Conservation (phyloP, 2,113 vertebrate genomes). For the Mesitornis unicolor region DNA sequence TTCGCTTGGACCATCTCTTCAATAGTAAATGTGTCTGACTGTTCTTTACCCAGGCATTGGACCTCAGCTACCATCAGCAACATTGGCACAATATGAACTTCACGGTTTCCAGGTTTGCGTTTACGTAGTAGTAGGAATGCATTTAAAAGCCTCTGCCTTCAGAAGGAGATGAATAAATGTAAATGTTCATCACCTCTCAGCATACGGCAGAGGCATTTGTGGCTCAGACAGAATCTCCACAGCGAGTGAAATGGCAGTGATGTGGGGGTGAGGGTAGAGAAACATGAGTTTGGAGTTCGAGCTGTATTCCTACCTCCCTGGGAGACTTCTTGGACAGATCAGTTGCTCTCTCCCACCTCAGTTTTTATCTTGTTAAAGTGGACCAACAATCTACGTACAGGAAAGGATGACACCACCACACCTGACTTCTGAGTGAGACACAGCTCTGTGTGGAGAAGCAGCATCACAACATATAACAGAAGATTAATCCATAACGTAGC, state of each 20-base stretch:
- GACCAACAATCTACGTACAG: neutral
- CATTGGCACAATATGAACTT: neutral
- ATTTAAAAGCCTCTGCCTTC: neutral
- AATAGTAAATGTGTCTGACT: neutral
- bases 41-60: neutral
- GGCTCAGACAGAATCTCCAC: neutral
- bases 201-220: neutral
- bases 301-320: neutral
- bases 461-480: neutral
- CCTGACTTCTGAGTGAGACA: neutral
- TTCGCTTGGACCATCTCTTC: neutral
- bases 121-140: neutral
- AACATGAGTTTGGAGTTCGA: neutral
- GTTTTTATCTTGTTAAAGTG: neutral
- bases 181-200: neutral
- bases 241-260: neutral
- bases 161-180: neutral
- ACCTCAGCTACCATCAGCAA: neutral
- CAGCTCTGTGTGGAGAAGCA: fast-evolving
- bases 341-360: neutral
- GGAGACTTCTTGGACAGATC: neutral
- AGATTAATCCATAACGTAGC: neutral
- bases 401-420: neutral
- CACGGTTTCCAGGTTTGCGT: neutral
- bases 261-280: neutral